Base-by-base conservation (phyloP, 2,113 vertebrate genomes). In the Hyperoodon ampullatus region DNA sequence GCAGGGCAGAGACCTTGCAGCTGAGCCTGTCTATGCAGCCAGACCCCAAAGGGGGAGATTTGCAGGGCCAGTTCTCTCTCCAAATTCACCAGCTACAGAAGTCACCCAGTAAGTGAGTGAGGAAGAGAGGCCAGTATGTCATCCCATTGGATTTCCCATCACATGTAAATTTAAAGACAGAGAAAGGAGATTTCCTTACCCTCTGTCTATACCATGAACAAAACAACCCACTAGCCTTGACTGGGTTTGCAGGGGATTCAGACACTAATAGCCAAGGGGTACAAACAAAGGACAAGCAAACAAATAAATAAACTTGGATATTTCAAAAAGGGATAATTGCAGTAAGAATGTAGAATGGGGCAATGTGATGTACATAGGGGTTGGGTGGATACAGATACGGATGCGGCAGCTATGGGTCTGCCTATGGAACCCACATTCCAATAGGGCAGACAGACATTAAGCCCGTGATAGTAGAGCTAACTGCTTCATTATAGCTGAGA, bases 331-430 rank as follows among this genome's bases (percentile, higher is more conserved):
- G 50, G 42, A 7, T 30, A 8, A 15, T 6, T 88, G 44, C 39
- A 2, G 1, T 19, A 0, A 24, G 19, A 24, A 44, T n/a, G 6
- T 6, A 5, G 18, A n/a, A 30, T 42, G 9, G 39, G 53, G 15
- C 13, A 2, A 4, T 0, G 33, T 6, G 10, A 13, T 0, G 4
- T 18, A 4, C 6, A 12, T 14, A 18, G 53, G 35, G 12, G 16
- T 4, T 6, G 16, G 30, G 0, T 16, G 55, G 26, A 13, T 5
- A 2, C 7, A 0, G 1, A 3, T 19, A 21, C 3, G 5, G 42
- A 9, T 3, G 23, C 10, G 24, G 15, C 8, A 6, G 21, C 70
- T 26, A 0, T 1, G 9, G 26, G n/a, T 7, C 9, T 44, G 35
- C 55, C 55, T 8, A 0, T 0, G 1, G 28, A 39, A 13, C 6